phyloP scores from a whole-genome alignment of 2,888 invertebrate species.

The Drosophila ustulata region DNA sequence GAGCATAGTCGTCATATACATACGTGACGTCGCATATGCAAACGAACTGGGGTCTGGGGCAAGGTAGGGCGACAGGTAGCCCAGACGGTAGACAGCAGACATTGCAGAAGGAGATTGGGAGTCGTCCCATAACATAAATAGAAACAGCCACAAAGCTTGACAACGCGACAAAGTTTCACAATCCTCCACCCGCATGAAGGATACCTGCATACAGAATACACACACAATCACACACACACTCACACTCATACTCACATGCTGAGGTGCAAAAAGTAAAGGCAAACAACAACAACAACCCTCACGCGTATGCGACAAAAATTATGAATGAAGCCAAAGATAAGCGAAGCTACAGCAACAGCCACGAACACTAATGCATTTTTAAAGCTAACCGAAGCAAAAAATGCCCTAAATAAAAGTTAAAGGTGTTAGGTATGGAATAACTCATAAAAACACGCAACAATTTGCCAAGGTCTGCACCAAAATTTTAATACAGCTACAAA shows the following conservation, averaged over 20 bases:
- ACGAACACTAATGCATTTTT: conserved; percentile 36
- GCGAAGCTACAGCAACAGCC: conserved; percentile 36
- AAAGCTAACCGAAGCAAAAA: conserved; percentile 21
- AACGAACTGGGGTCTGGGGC: conserved; percentile 1
- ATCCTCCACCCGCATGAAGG: conserved; percentile 50
- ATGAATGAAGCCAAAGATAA: conserved; percentile 77
- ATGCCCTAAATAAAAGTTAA: conserved; percentile 24
- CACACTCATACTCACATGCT: conserved; percentile 17
- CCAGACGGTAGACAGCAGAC: conserved; percentile 50
- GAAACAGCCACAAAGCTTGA: conserved; percentile 71
- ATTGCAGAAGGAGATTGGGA: conserved; percentile 41
- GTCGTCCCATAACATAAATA: conserved; percentile 56
- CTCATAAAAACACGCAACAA: not conserved
- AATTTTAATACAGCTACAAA: no score
- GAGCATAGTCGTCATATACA: conserved; percentile 22
- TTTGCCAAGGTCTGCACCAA: no score
- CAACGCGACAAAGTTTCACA: conserved; percentile 69
- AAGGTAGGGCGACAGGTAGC: conserved; percentile 9
- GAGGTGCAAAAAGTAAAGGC: conserved; percentile 48
- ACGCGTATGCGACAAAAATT: conserved; percentile 66
- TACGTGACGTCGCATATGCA: conserved; percentile 52
- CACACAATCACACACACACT: conserved; percentile 11
- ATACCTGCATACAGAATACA: conserved; percentile 44
- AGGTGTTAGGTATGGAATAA: no score
- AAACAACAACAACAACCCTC: conserved; percentile 49